Evolutionary conservation across 2,113 vertebrate genomes (phyloP).

Genomic region (Trogon melanurus): DNA sequence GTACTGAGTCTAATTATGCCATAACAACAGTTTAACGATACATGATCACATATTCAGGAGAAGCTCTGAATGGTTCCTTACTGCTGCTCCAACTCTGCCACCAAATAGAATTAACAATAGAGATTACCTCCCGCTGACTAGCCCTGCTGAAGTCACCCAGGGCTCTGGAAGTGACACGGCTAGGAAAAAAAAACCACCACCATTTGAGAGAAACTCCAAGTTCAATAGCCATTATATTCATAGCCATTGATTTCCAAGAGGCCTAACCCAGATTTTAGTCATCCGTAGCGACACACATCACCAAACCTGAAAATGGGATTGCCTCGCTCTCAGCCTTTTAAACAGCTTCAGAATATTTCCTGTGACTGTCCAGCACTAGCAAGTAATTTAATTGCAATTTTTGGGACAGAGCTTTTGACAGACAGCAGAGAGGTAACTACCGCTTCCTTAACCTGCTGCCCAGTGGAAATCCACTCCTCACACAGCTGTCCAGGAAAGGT

Average conservation of each 20-base stretch:
- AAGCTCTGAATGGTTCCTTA: neutral
- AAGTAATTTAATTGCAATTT: neutral
- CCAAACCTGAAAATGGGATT: neutral
- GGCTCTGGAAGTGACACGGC: neutral
- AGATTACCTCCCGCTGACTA: neutral
- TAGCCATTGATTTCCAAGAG: constrained; percentile 24
- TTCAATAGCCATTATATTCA: constrained; percentile 46
- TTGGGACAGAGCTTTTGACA: neutral
- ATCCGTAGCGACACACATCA: neutral
- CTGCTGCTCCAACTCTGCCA: neutral
- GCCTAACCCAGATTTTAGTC: constrained; percentile 50
- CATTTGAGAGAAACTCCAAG: neutral
- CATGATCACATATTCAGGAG: neutral
- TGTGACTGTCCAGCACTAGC: neutral
- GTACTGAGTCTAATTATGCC: neutral
- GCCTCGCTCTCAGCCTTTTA: neutral
- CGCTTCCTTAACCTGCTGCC: neutral
- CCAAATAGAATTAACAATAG: neutral
- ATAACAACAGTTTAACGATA: neutral
- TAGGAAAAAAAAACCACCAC: neutral
- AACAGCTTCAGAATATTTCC: too few species aligned
- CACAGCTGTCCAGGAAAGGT: neutral
- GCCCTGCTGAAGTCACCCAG: neutral
- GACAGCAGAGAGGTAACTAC: neutral
- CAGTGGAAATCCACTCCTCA: neutral